A percentile compares a stretch with the other conserved stretches of the same genome.
These are phyloP conservation scores for Dolichallabes microphthalmus DNA, from an alignment of 2,113 vertebrate genomes.

Conservation along the genomic window DNA sequence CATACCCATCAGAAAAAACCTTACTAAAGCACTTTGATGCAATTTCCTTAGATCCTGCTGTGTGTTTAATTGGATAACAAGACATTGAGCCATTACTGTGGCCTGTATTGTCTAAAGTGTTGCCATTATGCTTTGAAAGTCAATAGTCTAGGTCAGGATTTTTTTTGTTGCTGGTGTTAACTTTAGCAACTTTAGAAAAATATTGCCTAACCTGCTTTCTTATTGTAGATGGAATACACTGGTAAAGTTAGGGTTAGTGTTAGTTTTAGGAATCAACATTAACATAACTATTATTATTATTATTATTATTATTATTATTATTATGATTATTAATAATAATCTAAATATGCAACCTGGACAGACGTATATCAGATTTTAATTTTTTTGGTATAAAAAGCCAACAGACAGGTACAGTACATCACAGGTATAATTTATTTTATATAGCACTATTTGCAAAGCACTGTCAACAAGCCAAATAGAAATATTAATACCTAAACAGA, in stretches of 20 bases:
- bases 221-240: constrained; percentile 28
- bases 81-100: constrained; percentile 44
- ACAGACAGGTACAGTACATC: neutral
- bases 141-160: constrained; percentile 43
- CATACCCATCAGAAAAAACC: constrained; percentile 26
- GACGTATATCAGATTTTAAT: neutral
- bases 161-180: constrained; percentile 24
- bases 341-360: neutral
- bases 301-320: neutral
- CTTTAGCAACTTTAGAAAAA: constrained; percentile 42
- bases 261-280: constrained; percentile 1
- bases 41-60: constrained; percentile 35
- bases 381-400: neutral
- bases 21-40: constrained; percentile 42
- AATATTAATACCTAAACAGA: constrained; percentile 3
- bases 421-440: neutral
- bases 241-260: neutral
- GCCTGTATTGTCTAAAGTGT: constrained; percentile 38
- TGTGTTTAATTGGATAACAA: constrained; percentile 46
- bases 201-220: constrained; percentile 24
- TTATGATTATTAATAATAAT: neutral
- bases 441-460: neutral
- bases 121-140: constrained; percentile 38
- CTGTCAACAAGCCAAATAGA: constrained; percentile 11
- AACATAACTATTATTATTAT: neutral